Base-by-base conservation (phyloP, 2,797 vertebrate genomes). In the Botia almorhae region DNA sequence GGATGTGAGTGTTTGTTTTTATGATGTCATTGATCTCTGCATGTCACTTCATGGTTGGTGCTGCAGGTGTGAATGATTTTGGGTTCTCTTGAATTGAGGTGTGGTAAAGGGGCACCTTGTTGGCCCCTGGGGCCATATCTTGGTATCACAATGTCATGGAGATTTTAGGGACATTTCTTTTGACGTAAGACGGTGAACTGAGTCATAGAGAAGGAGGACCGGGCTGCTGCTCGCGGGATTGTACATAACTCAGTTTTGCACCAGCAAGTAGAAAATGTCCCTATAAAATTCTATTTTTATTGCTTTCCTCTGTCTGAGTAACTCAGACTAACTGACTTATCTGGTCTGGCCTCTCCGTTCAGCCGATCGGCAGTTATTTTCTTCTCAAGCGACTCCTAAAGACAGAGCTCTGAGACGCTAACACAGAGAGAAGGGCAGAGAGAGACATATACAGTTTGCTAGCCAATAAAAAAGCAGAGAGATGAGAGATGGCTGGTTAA, bases 1-100 rank as follows among this genome's bases (percentile, higher is more conserved):
- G 96, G 97, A 93, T 98, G 97, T 98, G 86, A 98, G 97, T 93
- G 84, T 68, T 33, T 26, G 19, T 43, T 26, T 43, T 33, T 58
- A 65, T n/a, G 16, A 63, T 33, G 7, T 33, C 7, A 63, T 36
- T 33, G 23, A 3, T 11, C 13, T 26, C 2, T 26, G 12, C 11
- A 23, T 0, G 4, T 58, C 4, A 2, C 21, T 58, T 58, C 19
- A 58, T 33, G 7, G 19, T n/a, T 55, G 7, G 17, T n/a, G 7
- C 5, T 19, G 7, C 0, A n/a, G 7, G 7, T 33, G 33, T 33
- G 33, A 33, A 33, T 33, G 1, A 58, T 12, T 8, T 46, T 10
- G 43, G 1, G 48, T 14, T 0, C 13, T 50, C 11, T 50, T 50
- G 48, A 14, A 50, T 12, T 50, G 12, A 1, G 48, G 12, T 50